Base-by-base conservation (phyloP, 2,888 invertebrate species). In the Phaonia tiefii region DNA sequence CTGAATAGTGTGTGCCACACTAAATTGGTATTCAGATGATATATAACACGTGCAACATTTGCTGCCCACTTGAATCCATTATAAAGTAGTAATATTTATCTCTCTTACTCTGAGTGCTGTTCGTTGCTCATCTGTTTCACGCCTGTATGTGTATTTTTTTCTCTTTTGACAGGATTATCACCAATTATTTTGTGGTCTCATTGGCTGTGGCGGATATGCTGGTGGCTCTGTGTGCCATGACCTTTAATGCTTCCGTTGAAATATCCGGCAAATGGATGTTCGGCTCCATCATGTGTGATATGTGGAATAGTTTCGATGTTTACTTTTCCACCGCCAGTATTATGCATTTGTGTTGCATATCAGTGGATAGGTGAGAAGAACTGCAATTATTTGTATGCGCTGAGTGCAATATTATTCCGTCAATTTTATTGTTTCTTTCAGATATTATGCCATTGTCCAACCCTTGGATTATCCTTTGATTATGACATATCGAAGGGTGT, bases 171-270 rank as follows among this genome's bases (percentile, higher is more conserved):
- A 91, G 97, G 60, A 96, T 97, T 83, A 96, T 97, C 88, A 98
- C 98, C 67, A 98, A 98, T 91, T 98, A 97, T 91, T 98, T 98
- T 92, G 97, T 98, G 84, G 98, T 98, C 86, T 97, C 97, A 70
- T 91, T 98, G 79, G 98, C 98, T 1, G 95, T 97, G 86, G 98
- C 98, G 46, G 98, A 98, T 88, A 95, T 98, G 92, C 92, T 98
- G 82, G 98, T 98, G 60, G 98, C 98, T 0, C 91, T 97, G 75
- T 96, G 97, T 88, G 97, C 97, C 85, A 97, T 97, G 97, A 96
- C 96, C 79, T 97, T 97, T 90, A 97, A 97, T 91, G 96, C 97
- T 39, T 96, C 95, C 86, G 95, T 96, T n/a, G 96, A 96, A 90
- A 91, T 96, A 67, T 95, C 95, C 46, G 96, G 96, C 58, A 92